Base-by-base conservation (phyloP, 2,113 vertebrate genomes). In the Etheostoma cragini region DNA sequence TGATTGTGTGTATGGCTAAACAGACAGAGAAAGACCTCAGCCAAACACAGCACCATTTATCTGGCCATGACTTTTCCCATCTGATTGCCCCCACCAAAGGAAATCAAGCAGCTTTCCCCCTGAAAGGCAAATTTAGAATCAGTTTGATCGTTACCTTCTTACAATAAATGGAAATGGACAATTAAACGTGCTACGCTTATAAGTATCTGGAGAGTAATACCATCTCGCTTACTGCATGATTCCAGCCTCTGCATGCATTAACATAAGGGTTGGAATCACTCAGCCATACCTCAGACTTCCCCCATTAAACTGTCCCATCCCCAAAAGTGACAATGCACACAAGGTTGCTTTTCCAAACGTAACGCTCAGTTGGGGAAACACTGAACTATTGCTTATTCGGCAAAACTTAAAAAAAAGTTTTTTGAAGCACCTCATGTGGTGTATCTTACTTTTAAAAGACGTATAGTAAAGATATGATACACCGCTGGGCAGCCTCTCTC, bases 31-130 rank as follows among this genome's bases (percentile, higher is more conserved):
- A 61, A 80, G 70, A 75, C 57, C 65, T 87, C 86, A 84, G 78
- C 88, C 87, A 91, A 92, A 90, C 87, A 88, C 62, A 80, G 78
- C 76, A 63, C 62, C 77, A 84, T 93, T 93, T 91, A 89, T 92
- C 85, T 88, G 91, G 90, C 92, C 93, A 92, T 93, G 92, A 86
- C 85, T 84, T 83, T 86, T 88, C 68, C 81, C 49, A 66, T 80
- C 80, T 71, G 83, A 81, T 76, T 84, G 42, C 87, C 73, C 81
- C 69, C 63, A 76, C 82, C 84, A 83, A 87, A 86, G 74, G 78
- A 89, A 91, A 87, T 86, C 73, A 84, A 88, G 85, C 72, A 58
- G 73, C 84, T 5, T 72, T 4, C 49, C 22, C 50, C 3, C 42
- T 0, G 8, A 66, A 71, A 65, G 54, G 70, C 61, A 46, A 76